phyloP scores from a whole-genome alignment of 1,140 invertebrate species.

The Lerema accius region DNA sequence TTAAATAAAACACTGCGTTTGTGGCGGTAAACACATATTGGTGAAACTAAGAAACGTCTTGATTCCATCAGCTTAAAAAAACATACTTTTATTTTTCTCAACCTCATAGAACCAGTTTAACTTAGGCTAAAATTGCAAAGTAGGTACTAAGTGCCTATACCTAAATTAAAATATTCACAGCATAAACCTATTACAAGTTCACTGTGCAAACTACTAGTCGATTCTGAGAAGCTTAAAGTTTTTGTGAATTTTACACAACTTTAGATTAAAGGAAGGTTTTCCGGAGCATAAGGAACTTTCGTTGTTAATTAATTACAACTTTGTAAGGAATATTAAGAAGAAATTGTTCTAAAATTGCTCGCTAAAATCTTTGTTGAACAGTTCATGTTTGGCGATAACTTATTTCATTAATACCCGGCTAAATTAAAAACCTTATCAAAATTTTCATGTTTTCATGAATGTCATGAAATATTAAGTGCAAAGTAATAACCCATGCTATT shows the following conservation, averaged over 20 bases:
- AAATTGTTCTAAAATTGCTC: conserved; percentile 29
- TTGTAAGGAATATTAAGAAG: conserved; percentile 27
- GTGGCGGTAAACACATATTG: too few relatives aligned
- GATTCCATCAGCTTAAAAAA: too few relatives aligned
- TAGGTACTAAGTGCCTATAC: too few relatives aligned
- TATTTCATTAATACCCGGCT: not conserved
- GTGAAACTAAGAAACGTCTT: too few relatives aligned
- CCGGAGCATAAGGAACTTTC: conserved; percentile 29
- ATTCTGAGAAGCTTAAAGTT: conserved; percentile 40
- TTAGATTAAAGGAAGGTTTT: conserved; percentile 35
- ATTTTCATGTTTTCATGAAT: too few relatives aligned
- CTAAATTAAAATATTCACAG: conserved; percentile 26
- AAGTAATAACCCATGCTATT: too few relatives aligned
- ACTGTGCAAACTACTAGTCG: conserved; percentile 23
- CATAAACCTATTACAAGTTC: conserved; percentile 34
- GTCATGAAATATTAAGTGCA: too few relatives aligned
- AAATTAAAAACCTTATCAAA: too few relatives aligned
- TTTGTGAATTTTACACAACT: conserved; percentile 41
- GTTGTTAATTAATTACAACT: conserved; percentile 33
- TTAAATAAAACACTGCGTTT: too few relatives aligned
- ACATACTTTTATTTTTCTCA: too few relatives aligned
- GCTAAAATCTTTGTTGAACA: conserved; percentile 13
- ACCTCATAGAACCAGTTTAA: too few relatives aligned
- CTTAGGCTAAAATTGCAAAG: conserved; percentile 50
- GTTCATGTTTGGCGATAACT: not conserved